Evolutionary conservation across 1,140 invertebrate species (phyloP), one percentile per base, ranked within the genome.

Genomic region (Drosophila melanica): DNA sequence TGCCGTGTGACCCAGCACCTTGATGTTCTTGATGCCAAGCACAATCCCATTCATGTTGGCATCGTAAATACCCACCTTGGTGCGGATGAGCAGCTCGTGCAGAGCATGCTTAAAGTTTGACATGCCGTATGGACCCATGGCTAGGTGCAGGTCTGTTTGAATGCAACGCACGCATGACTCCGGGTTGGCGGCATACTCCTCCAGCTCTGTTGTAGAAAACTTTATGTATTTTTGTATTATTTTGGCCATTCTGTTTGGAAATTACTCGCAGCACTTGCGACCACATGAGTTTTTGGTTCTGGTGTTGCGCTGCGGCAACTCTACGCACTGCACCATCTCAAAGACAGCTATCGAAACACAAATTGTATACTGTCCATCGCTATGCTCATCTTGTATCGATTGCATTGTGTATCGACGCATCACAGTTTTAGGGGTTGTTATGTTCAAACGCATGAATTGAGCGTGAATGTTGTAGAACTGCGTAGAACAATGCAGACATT

Each of bases 11-110:
- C 91, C 92, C 6, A 94, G 51, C 9, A 95, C 60, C 90, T 93
- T 94, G 12, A 94, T 93, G 69, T 94, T 94, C 71, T 93, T 92
- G 57, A 94, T 94, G n/a, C 93, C 92, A 1, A 95, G 78, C 10
- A 95, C 72, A 66, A 95, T 94, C 3, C 94, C 94, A 57, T 93
- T 79, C 5, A 95, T 85, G 54, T 86, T 74, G 14, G 87, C 66
- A 71, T 93, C 91, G 67, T 92, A 93, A 65, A 90, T 91, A 39
- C 92, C 92, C 14, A 93, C 90, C 55, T 91, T 91, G 33, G 78
- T 91, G 27, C 76, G 71, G 47, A 92, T 81, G 48, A 94, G 82
- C 55, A 92, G 84, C 54, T 92, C 91, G 67, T 90, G 91, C 35
- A 93, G 75, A 14, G 93, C 90, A 64, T 90, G 70, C 57, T 90